Evolutionary conservation across 2,797 vertebrate species (phyloP).

Genomic region (Tamandua tetradactyla): DNA sequence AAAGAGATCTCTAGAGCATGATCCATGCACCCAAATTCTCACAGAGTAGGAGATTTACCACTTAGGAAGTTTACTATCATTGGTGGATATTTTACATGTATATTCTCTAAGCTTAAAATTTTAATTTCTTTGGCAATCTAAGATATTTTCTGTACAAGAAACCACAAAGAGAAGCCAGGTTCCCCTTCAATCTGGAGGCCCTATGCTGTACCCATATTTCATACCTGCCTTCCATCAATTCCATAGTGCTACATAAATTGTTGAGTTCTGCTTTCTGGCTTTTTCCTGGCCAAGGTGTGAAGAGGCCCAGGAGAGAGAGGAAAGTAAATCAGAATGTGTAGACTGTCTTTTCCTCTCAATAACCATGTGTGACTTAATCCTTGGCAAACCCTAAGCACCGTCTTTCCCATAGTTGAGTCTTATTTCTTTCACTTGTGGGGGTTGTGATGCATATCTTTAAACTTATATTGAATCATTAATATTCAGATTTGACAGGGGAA

Average conservation of each 20-base stretch:
- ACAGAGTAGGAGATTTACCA: slow-evolving; percentile 67
- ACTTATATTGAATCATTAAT: slow-evolving; percentile 66
- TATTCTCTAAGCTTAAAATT: slow-evolving; percentile 78
- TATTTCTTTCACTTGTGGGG: slow-evolving; percentile 66
- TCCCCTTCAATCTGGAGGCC: slow-evolving; percentile 48
- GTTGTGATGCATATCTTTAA: slow-evolving; percentile 34
- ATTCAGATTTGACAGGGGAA: slow-evolving; percentile 65
- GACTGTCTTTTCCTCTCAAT: slow-evolving; percentile 66
- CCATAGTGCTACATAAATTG: slow-evolving; percentile 80
- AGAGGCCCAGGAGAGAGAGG: slow-evolving; percentile 70
- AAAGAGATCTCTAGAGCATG: slow-evolving; percentile 54
- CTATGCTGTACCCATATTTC: slow-evolving; percentile 78
- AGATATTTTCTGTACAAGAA: slow-evolving; percentile 67
- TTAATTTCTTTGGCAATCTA: slow-evolving; percentile 83
- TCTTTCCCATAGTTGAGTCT: slow-evolving; percentile 57
- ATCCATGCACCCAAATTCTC: slow-evolving; percentile 28
- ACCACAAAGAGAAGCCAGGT: slow-evolving; percentile 71
- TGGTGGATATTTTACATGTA: slow-evolving; percentile 51
- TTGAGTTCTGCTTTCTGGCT: slow-evolving; percentile 64
- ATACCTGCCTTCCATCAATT: slow-evolving; percentile 76
- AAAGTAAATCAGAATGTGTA: slow-evolving; percentile 73
- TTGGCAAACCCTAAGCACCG: slow-evolving; percentile 55
- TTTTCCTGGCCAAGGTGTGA: slow-evolving; percentile 80
- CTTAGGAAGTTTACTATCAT: slow-evolving; percentile 58
- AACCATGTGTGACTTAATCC: slow-evolving; percentile 70